Conservation (phyloP, 2,888 invertebrate genomes). For the Antheraea assamensis region DNA sequence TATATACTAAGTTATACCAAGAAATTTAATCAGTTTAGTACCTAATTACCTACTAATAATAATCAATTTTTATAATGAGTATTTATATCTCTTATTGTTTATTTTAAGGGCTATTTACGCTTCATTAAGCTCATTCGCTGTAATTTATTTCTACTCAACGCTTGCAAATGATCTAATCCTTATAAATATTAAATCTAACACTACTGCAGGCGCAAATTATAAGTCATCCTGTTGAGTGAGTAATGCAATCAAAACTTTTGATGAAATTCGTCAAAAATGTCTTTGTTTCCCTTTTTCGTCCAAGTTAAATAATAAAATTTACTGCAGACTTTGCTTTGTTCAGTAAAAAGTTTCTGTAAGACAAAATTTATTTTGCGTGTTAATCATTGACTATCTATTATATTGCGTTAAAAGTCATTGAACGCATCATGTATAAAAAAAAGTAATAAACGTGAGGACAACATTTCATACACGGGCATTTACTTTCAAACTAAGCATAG, state of each 20-base stretch:
- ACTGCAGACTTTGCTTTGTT: constrained; percentile 54
- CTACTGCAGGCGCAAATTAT: constrained; percentile 52
- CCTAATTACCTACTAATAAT: too few relatives aligned
- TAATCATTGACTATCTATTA: not conserved
- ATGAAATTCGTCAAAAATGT: constrained; percentile 76
- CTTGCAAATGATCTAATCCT: not conserved
- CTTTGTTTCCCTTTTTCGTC: constrained; percentile 74
- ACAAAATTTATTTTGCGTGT: constrained; percentile 35
- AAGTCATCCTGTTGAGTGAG: constrained; percentile 64
- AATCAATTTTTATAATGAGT: too few relatives aligned
- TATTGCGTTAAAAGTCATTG: not conserved
- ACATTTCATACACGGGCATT: too few relatives aligned
- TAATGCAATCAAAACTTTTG: constrained; percentile 80
- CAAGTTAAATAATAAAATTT: constrained; percentile 73
- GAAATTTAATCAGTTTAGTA: too few relatives aligned
- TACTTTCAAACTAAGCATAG: too few relatives aligned
- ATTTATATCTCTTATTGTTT: not conserved
- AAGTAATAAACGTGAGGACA: too few relatives aligned
- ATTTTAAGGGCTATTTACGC: not conserved
- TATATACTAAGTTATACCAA: too few relatives aligned
- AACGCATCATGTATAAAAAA: not conserved
- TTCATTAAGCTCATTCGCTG: not conserved
- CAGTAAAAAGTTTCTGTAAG: constrained; percentile 49
- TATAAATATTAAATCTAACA: not conserved
- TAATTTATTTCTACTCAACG: not conserved